Base-by-base conservation (phyloP, 2,888 invertebrate species). In the Microplitis manilae region DNA sequence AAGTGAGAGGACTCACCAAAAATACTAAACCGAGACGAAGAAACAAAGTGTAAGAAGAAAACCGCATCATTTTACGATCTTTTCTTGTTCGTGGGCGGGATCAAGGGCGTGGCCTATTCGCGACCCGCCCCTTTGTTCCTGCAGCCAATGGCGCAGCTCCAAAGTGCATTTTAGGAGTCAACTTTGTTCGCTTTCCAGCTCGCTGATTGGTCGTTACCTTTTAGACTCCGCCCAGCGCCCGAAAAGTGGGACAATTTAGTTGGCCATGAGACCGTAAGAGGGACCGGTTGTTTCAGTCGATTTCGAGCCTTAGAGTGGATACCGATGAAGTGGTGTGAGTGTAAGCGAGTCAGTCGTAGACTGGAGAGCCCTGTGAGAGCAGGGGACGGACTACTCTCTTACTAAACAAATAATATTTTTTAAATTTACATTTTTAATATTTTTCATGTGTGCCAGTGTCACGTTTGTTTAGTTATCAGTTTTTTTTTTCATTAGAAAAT, bases 201-300 rank as follows among this genome's bases (percentile, higher is more conserved):
- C 67, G 20, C 38, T 38, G 30, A n/a, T 20, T 67, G 67, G 67
- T 13, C 38, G 17, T 17, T 41, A 20, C 17, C 9, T 17, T 68
- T 41, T 5, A 20, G 17, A 8, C 15, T 20, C 79, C 79, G 72
- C 76, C 50, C 50, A 50, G 13, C 9, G 8, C 4, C 82, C 86
- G 84, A 20, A 76, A 84, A 86, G 90, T 90, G 87, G 91, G 90
- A 82, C 84, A 7, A 69, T 67, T 86, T 91, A 89, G 91, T 87
- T 91, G 91, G 91, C 91, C 87, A 90, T 90, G 90, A 91, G 82
- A 90, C 90, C 89, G 84, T 90, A 87, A 89, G 90, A 89, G 87
- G 91, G 88, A 90, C 90, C 90, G 91, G 91, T 91, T 88, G 90
- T 50, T 91, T 20, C 65, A 65, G 65, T 65, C 90, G 86, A 81